Percentiles rank a stretch among this genome's conserved stretches.
phyloP scores from a whole-genome alignment of 1,140 invertebrate species.

The Neotoxoptera formosana region DNA sequence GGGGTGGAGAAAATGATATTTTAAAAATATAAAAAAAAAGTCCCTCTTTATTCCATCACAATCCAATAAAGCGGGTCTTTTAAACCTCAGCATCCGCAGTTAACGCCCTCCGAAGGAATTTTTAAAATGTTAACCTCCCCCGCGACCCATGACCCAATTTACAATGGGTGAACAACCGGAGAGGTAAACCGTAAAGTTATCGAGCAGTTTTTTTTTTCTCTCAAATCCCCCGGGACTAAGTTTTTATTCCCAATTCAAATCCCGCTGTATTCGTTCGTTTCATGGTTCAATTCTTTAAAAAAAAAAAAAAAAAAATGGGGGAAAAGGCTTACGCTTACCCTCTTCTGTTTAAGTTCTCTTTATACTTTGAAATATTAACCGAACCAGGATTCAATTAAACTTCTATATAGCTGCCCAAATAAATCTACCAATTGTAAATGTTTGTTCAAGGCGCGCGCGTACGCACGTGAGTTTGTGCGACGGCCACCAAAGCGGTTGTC shows the following conservation, averaged over 20 bases:
- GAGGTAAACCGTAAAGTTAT: conserved; percentile 58
- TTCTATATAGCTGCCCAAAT: conserved; percentile 45
- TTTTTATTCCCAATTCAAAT: conserved; percentile 58
- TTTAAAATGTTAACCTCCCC: conserved; percentile 57
- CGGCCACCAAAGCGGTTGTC: not conserved
- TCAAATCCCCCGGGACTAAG: conserved; percentile 29
- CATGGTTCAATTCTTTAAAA: conserved; percentile 55
- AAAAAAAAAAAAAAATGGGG: not conserved
- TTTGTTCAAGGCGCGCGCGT: not conserved
- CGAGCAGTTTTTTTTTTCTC: conserved; percentile 40
- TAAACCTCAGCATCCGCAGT: conserved; percentile 47
- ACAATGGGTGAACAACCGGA: conserved; percentile 52
- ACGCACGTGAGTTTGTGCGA: not conserved
- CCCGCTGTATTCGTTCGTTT: conserved; percentile 51
- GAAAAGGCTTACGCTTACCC: conserved; percentile 42
- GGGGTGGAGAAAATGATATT: conserved; percentile 56
- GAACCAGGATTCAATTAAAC: conserved; percentile 53
- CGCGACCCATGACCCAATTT: conserved; percentile 56
- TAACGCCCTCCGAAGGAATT: conserved; percentile 53
- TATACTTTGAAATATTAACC: conserved; percentile 56
- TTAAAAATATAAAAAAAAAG: conserved; percentile 57
- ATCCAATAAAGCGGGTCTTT: conserved; percentile 55
- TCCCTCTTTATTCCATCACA: conserved; percentile 46
- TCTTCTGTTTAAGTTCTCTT: conserved; percentile 50
- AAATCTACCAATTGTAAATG: conserved; percentile 55